Conservation (phyloP, 1,140 invertebrate species). For the Dreissena polymorpha region DNA sequence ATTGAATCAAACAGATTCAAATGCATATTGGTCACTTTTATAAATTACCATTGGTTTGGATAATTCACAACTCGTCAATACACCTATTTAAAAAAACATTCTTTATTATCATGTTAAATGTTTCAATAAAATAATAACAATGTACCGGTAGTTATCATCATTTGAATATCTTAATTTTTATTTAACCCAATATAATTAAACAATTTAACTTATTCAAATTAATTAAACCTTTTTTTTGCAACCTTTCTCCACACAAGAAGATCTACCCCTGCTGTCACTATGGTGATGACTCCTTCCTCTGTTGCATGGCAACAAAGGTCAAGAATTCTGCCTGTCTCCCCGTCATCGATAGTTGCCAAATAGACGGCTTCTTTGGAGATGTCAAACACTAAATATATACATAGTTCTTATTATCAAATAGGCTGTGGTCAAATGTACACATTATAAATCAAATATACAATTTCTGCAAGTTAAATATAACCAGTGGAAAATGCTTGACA, state of each 20-base stretch:
- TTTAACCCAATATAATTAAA: background rate
- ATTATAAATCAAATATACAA: too few species aligned
- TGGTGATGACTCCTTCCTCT: conserved; percentile 37
- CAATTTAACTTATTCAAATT: background rate
- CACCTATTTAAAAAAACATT: background rate
- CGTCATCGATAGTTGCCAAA: conserved; percentile 61
- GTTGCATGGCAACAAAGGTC: conserved; percentile 42
- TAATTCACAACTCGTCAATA: background rate
- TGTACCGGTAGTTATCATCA: background rate
- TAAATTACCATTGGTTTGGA: background rate
- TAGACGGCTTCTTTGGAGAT: conserved; percentile 54
- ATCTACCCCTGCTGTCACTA: conserved; percentile 59
- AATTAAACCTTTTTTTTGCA: conserved; percentile 25
- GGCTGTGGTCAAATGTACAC: background rate
- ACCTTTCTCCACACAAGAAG: conserved; percentile 59
- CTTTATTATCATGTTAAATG: too few species aligned
- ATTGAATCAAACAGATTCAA: too few species aligned
- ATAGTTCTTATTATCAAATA: background rate
- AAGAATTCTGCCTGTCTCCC: conserved; percentile 60
- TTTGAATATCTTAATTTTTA: background rate
- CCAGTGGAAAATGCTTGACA: background rate
- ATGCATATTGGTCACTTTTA: background rate
- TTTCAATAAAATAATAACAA: background rate
- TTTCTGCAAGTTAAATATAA: too few species aligned
- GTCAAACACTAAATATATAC: conserved; percentile 42